These are phyloP conservation scores for Coelopa frigida DNA, from an alignment of 1,140 invertebrate species.

Conservation along the genomic window DNA sequence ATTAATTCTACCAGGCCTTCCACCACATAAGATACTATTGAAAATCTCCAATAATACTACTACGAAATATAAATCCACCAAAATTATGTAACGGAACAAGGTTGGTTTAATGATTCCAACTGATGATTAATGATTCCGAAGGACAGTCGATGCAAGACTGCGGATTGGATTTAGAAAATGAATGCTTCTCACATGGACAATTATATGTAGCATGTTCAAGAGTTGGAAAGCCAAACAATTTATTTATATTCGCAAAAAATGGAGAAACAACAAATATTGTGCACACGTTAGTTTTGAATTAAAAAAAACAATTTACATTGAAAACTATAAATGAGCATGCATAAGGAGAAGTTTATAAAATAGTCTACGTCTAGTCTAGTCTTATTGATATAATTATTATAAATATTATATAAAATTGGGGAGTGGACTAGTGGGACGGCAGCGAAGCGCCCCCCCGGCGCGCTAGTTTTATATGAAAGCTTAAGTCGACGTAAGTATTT, in stretches of 20 bases:
- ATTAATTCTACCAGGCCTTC: slow-evolving; percentile 41
- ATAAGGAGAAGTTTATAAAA: too few species aligned
- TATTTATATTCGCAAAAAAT: slow-evolving; percentile 36
- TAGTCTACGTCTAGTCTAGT: too few species aligned
- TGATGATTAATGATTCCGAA: slow-evolving; percentile 54
- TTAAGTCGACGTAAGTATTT: too few species aligned
- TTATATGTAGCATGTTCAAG: slow-evolving; percentile 47
- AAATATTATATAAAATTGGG: too few species aligned
- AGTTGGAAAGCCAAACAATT: slow-evolving; percentile 41
- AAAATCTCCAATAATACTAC: slow-evolving; percentile 44
- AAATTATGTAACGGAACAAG: slow-evolving; percentile 47
- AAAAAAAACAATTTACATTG: too few species aligned
- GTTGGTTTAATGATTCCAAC: slow-evolving; percentile 26
- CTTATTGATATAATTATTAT: too few species aligned
- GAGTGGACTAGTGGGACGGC: too few species aligned
- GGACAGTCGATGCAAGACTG: slow-evolving; percentile 44
- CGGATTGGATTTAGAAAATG: slow-evolving; percentile 36
- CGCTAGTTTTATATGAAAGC: too few species aligned
- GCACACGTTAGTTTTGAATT: too few species aligned
- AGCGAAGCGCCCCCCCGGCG: too few species aligned
- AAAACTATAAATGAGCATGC: too few species aligned
- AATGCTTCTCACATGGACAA: slow-evolving; percentile 46
- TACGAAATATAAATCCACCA: slow-evolving; percentile 42
- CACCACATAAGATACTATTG: slow-evolving; percentile 39
- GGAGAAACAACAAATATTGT: slow-evolving; percentile 38